These are phyloP conservation scores for Apteryx mantelli DNA, from an alignment of 2,113 vertebrate genomes.

Conservation along the genomic window DNA sequence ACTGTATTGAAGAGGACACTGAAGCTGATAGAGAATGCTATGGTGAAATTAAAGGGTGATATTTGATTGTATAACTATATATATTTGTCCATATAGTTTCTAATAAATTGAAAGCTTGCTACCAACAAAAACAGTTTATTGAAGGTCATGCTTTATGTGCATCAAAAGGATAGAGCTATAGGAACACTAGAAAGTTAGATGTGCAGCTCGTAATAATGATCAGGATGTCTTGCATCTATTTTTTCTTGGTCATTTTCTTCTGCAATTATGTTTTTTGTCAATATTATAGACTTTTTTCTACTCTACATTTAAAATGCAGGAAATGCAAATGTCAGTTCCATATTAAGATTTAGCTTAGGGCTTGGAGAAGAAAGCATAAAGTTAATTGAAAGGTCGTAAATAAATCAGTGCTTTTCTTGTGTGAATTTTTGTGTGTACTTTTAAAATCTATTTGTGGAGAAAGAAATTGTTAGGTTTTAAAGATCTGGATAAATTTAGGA, in stretches of 20 bases:
- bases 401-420: not conserved
- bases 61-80: not conserved
- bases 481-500: not conserved
- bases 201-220: not conserved
- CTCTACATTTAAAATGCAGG: conserved; percentile 12
- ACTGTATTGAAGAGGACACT: not conserved
- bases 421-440: not conserved
- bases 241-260: not conserved
- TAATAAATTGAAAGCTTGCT: not conserved
- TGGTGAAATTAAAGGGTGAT: not conserved
- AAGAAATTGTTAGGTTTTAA: not conserved
- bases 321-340: conserved; percentile 23
- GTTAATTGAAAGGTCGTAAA: conserved; percentile 43
- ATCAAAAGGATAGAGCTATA: not conserved
- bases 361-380: not conserved
- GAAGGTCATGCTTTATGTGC: not conserved
- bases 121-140: not conserved
- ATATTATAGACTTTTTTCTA: not conserved
- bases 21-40: not conserved
- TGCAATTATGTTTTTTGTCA: not conserved
- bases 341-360: conserved; percentile 26
- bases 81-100: not conserved
- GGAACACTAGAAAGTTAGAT: not conserved
- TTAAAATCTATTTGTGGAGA: not conserved
- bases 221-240: not conserved